Evolutionary conservation across 2,113 vertebrate genomes (phyloP).

Genomic region (Melanostigma gelatinosum): DNA sequence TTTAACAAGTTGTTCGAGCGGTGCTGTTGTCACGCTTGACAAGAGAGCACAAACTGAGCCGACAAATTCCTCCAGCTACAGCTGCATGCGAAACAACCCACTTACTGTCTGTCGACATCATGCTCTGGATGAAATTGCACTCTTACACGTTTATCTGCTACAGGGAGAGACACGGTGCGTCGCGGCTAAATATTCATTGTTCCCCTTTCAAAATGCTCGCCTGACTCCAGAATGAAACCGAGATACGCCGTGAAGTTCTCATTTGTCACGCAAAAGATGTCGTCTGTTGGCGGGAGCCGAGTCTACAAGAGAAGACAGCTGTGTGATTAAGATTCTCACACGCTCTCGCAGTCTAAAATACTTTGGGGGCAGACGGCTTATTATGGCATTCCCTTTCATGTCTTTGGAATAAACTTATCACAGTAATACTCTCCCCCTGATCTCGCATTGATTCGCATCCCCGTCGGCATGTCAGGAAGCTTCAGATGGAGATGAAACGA

Average conservation of each 20-base stretch:
- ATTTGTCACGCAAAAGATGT: slow-evolving; percentile 74
- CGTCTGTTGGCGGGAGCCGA: slow-evolving; percentile 49
- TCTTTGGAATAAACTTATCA: slow-evolving; percentile 83
- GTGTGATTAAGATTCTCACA: slow-evolving; percentile 78
- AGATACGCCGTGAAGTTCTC: slow-evolving; percentile 57
- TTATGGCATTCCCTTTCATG: slow-evolving; percentile 84
- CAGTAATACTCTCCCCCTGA: slow-evolving; percentile 78
- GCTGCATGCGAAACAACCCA: slow-evolving; percentile 24
- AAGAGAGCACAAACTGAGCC: background rate
- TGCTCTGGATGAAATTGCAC: slow-evolving; percentile 25
- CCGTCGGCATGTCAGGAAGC: slow-evolving; percentile 78
- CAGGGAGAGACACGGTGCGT: slow-evolving; percentile 24
- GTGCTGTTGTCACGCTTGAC: slow-evolving; percentile 44
- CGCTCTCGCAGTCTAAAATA: slow-evolving; percentile 69
- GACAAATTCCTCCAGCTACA: slow-evolving; percentile 16
- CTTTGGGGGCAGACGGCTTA: slow-evolving; percentile 79
- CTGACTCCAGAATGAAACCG: slow-evolving; percentile 59
- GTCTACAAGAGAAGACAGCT: slow-evolving; percentile 70
- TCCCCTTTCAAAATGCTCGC: slow-evolving; percentile 54
- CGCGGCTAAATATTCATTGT: slow-evolving; percentile 64
- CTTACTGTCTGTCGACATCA: slow-evolving; percentile 26
- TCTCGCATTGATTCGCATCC: slow-evolving; percentile 79
- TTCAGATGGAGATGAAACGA: slow-evolving; percentile 81
- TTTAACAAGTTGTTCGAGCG: slow-evolving; percentile 37
- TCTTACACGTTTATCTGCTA: slow-evolving; percentile 43